Evolutionary conservation across 1,140 invertebrate genomes (phyloP), one percentile per base, ranked within the genome.

Genomic region (Drosophila virilis): DNA sequence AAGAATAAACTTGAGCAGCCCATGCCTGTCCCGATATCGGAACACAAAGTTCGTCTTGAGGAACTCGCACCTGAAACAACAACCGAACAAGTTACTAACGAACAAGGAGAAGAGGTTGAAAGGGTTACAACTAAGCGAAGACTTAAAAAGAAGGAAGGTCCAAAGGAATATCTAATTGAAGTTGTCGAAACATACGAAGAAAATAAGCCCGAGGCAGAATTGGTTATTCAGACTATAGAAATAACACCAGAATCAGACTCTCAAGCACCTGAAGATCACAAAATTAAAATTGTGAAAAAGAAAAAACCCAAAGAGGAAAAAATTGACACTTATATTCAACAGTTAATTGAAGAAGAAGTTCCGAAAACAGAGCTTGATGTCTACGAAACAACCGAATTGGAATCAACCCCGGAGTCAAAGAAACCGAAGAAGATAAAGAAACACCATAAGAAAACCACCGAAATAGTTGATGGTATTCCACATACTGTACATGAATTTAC

Each of bases 401-500:
- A 80, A 13, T 61, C 75, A 45, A 57, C 67, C 54, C 55, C 54
- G 46, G 69, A 71, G 6, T 55, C 28, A 43, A 77, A 85, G 73
- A 91, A 91, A 37, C 76, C 90, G 4, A 93, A 85, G 59, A 93
- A 91, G 51, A 64, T 77, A 8, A 86, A 79, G 45, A 92, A 92
- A 52, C 79, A 76, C 12, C 79, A 79, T 38, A 91, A 75, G 13
- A 88, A 84, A 62, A 74, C 70, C 10, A 80, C 69, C 1, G 51
- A 91, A 45, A 52, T 89, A 12, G 50, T 89, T 12, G 80, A 91
- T 46, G 90, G 83, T 17, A 48, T 78, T 22, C 75, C 82, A n/a
- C 61, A 73, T 42, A 85, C 74, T 13, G 62, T 91, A 5, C 62
- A 88, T 22, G 90, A 91, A 42, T 73, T 84, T 50, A 77, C 54